Percentiles rank a stretch among this genome's conserved stretches.
phyloP scores from a whole-genome alignment of 2,113 vertebrate genomes.

The Osmerus eperlanus region DNA sequence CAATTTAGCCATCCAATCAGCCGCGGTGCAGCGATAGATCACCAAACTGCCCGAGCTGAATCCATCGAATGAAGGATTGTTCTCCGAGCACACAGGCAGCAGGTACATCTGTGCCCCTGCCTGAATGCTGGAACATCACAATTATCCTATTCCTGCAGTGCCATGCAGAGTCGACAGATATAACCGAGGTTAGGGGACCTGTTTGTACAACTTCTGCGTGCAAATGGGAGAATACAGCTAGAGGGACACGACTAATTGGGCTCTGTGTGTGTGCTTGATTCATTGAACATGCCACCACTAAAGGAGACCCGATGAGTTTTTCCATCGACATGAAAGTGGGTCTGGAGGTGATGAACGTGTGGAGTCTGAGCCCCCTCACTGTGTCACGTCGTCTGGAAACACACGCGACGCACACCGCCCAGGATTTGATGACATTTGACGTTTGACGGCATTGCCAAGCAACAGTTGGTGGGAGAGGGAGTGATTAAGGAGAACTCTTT shows the following conservation, averaged over 20 bases:
- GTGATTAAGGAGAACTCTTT: conserved; percentile 4
- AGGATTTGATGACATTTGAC: too few relatives aligned
- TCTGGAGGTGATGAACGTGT: too few relatives aligned
- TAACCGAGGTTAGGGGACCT: not conserved
- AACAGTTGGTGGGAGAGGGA: not conserved
- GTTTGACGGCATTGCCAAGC: too few relatives aligned
- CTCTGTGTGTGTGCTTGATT: not conserved
- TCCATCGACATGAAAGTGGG: too few relatives aligned
- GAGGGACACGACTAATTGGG: conserved; percentile 24
- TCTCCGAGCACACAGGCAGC: conserved; percentile 27
- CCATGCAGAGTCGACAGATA: not conserved
- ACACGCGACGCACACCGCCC: too few relatives aligned
- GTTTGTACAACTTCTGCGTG: conserved; percentile 4
- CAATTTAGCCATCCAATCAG: conserved; percentile 39
- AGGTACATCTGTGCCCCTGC: not conserved
- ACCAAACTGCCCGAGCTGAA: conserved; percentile 39
- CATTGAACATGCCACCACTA: not conserved
- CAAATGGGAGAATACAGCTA: conserved; percentile 17
- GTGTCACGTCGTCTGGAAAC: too few relatives aligned
- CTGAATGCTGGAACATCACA: conserved; percentile 10
- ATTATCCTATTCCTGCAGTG: conserved; percentile 22
- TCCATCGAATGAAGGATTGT: conserved; percentile 26
- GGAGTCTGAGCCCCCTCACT: too few relatives aligned
- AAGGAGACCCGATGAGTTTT: not conserved
- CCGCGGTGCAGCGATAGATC: conserved; percentile 1